Evolutionary conservation across 2,797 vertebrate genomes (phyloP).

Genomic region (Sebastolobus altivelis): DNA sequence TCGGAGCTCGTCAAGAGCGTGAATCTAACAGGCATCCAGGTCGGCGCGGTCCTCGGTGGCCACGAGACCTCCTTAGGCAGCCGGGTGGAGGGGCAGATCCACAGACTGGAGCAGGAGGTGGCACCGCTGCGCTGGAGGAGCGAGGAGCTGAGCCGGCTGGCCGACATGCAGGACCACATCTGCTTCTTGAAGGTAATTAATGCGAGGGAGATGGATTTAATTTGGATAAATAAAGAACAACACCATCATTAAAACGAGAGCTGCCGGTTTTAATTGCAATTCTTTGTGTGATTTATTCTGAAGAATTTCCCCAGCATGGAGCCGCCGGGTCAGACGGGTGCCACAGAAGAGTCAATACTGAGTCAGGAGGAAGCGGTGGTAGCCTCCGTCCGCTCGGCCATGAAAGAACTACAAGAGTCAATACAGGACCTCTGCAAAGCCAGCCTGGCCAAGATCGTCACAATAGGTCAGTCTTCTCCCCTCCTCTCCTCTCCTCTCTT

Average conservation of each 20-base stretch:
- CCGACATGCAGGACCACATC: conserved; percentile 73
- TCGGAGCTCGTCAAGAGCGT: conserved; percentile 68
- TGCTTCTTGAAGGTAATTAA: conserved; percentile 80
- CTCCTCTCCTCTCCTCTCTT: not conserved
- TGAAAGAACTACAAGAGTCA: conserved; percentile 71
- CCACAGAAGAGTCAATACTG: conserved; percentile 17
- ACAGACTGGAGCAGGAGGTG: conserved; percentile 79
- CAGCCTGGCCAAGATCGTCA: conserved; percentile 70
- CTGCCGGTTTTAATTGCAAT: not conserved
- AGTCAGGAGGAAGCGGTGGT: conserved; percentile 54
- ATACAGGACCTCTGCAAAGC: conserved; percentile 75
- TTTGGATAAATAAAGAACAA: not conserved
- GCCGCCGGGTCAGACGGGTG: conserved; percentile 20
- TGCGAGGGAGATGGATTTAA: not conserved
- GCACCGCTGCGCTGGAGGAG: conserved; percentile 71
- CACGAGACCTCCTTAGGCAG: conserved; percentile 71
- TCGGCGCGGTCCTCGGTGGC: conserved; percentile 69
- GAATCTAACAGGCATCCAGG: conserved; percentile 64
- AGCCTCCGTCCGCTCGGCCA: conserved; percentile 60
- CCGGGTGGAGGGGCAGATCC: conserved; percentile 68
- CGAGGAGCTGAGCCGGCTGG: conserved; percentile 76
- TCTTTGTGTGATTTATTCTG: not conserved
- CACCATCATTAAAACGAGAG: not conserved
- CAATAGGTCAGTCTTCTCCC: conserved; percentile 59
- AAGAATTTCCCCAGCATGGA: conserved; percentile 76